Base-by-base conservation (phyloP, 2,888 invertebrate species). In the Cybosia mesomella region DNA sequence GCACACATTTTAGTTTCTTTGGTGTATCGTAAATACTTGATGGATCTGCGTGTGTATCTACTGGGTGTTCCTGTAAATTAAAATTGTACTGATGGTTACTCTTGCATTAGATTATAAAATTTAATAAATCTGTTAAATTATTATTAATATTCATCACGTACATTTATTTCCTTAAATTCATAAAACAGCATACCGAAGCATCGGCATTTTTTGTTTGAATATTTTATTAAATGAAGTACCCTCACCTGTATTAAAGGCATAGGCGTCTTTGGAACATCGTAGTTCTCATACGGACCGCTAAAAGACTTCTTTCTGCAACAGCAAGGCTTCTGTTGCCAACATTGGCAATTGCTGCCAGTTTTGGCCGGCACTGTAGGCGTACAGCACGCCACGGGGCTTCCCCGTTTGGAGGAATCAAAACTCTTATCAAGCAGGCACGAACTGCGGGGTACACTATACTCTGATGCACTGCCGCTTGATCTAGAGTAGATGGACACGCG, bases 221-320 rank as follows among this genome's bases (percentile, higher is more conserved):
- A n/a, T n/a, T n/a, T n/a, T n/a, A n/a, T n/a, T n/a, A n/a, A n/a
- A n/a, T n/a, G n/a, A n/a, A n/a, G n/a, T 58, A 10, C 57, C 24
- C 66, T 80, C 77, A 94, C 93, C 89, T 93, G 92, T 90, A 95
- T 91, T 89, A 95, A 85, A 82, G 92, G 90, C 95, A 93, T 93
- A n/a, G 95, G 96, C 69, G 96, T 96, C 92, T 96, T 97, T 79
- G 98, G 98, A 81, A 98, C 95, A 88, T 98, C 98, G 85, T 98
- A 98, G 88, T 98, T 98, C 84, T 97, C 97, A 84, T 97, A 97
- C 1, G 97, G 96, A 57, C 96, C 96, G 61, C 93, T 92, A 81
- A 91, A 93, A 57, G 86, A 65, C 80, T 94, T 94, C 84, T 93
- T 93, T 75, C 91, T 85, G 73, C 92, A 92, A 75, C 91, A 88